These are phyloP conservation scores for Sandelia bainsii DNA, from an alignment of 2,797 vertebrate genomes.

Conservation along the genomic window DNA sequence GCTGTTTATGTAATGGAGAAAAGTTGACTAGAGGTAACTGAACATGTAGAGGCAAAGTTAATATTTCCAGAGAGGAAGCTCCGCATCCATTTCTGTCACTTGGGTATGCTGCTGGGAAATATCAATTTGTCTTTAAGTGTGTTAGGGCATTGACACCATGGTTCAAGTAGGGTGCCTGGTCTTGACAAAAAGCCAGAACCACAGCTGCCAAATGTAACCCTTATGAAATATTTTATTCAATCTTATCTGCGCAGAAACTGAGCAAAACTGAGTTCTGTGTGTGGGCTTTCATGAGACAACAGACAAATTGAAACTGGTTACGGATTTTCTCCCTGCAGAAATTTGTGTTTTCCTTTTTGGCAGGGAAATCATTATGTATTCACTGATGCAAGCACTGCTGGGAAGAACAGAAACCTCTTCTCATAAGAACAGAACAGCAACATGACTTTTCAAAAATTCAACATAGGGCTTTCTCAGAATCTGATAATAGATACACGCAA, in stretches of 20 bases:
- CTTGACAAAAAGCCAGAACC: conserved; percentile 54
- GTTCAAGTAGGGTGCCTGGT: conserved; percentile 43
- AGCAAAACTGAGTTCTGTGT: conserved; percentile 10
- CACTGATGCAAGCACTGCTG: conserved; percentile 1
- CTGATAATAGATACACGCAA: background rate
- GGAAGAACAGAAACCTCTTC: background rate
- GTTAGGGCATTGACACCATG: conserved; percentile 56
- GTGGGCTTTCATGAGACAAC: conserved; percentile 45
- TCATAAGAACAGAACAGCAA: conserved; percentile 33
- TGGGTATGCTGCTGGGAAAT: conserved; percentile 77
- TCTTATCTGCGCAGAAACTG: conserved; percentile 5
- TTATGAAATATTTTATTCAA: conserved; percentile 32
- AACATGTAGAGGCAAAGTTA: conserved; percentile 63
- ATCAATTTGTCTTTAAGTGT: conserved; percentile 12
- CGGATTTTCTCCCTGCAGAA: conserved; percentile 33
- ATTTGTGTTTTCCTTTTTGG: conserved; percentile 48
- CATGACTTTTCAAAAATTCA: background rate
- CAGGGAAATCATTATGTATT: conserved; percentile 10
- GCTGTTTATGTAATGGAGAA: conserved; percentile 24
- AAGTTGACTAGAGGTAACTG: conserved; percentile 37
- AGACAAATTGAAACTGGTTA: conserved; percentile 55
- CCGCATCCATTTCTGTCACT: conserved; percentile 80
- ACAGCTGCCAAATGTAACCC: conserved; percentile 63
- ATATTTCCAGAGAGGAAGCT: conserved; percentile 57
- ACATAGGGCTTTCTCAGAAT: background rate